Evolutionary conservation across 2,113 vertebrate species (phyloP).

Genomic region (Takifugu flavidus): DNA sequence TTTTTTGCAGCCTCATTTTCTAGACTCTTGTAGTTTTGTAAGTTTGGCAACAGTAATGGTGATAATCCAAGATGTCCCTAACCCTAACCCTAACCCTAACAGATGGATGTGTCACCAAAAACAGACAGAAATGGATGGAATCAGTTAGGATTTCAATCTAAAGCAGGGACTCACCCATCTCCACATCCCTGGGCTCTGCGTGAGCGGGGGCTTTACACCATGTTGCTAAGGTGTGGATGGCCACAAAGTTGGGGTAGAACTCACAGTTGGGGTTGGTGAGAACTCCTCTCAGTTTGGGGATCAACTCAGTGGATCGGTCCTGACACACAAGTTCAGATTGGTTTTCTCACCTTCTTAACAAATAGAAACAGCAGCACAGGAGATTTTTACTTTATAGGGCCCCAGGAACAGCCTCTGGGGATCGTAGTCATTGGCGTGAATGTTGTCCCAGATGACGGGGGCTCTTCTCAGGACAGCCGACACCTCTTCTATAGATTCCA

Average conservation of each 20-base stretch:
- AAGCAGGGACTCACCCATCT: constrained; percentile 82
- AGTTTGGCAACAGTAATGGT: no score
- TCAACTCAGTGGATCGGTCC: constrained; percentile 91
- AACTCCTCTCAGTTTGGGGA: constrained; percentile 89
- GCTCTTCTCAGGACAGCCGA: constrained; percentile 89
- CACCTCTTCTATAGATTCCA: constrained; percentile 96
- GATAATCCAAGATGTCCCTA: no score
- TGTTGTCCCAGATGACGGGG: constrained; percentile 98
- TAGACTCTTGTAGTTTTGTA: no score
- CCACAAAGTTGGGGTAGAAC: constrained; percentile 97
- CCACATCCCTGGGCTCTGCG: constrained; percentile 83
- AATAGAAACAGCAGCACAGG: no score
- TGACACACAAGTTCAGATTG: constrained; percentile 2
- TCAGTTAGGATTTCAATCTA: no score
- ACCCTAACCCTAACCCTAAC: no score
- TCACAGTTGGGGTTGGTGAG: constrained; percentile 98
- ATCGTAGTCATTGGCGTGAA: constrained; percentile 98
- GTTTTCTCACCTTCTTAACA: not conserved
- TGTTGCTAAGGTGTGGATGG: constrained; percentile 91
- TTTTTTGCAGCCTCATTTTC: no score
- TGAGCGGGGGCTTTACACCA: constrained; percentile 91
- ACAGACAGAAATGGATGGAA: not conserved
- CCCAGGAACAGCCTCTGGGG: constrained; percentile 94
- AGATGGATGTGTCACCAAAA: not conserved
- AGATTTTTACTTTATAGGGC: constrained; percentile 80